Conservation (phyloP, 2,113 vertebrate genomes). For the Aegotheles bennettii region DNA sequence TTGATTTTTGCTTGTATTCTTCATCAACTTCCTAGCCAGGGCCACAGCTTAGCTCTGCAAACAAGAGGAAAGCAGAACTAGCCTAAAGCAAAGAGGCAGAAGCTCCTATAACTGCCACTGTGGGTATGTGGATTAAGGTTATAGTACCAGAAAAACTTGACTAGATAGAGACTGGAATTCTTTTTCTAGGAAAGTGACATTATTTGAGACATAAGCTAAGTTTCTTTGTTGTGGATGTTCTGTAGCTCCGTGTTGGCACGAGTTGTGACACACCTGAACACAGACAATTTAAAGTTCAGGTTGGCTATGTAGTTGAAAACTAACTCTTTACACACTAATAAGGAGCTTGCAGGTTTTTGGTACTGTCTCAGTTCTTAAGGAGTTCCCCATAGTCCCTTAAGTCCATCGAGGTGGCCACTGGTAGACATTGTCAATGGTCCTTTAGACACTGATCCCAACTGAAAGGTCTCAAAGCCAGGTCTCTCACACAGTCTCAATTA, state of each 20-base stretch:
- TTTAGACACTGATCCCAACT: background rate
- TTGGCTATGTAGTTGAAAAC: background rate
- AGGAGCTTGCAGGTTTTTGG: background rate
- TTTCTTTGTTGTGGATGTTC: background rate
- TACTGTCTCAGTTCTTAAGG: background rate
- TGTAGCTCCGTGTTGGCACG: accelerated
- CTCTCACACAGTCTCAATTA: background rate
- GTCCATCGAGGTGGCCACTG: accelerated
- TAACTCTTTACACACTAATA: background rate
- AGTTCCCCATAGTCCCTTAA: background rate
- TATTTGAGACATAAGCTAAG: background rate
- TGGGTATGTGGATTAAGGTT: background rate
- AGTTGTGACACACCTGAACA: background rate
- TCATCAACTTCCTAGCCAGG: background rate
- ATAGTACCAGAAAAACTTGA: background rate
- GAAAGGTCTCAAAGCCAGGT: background rate
- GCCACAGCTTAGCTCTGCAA: background rate
- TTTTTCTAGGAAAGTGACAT: background rate
- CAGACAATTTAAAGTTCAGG: background rate
- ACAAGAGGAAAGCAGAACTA: background rate
- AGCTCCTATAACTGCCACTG: background rate
- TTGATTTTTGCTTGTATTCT: background rate
- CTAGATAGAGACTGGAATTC: background rate
- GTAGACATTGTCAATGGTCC: accelerated
- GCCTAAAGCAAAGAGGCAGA: background rate